Percentiles rank a stretch among this genome's conserved stretches.
phyloP scores from a whole-genome alignment of 2,797 vertebrate genomes.

The Acestrorhynchus altus region DNA sequence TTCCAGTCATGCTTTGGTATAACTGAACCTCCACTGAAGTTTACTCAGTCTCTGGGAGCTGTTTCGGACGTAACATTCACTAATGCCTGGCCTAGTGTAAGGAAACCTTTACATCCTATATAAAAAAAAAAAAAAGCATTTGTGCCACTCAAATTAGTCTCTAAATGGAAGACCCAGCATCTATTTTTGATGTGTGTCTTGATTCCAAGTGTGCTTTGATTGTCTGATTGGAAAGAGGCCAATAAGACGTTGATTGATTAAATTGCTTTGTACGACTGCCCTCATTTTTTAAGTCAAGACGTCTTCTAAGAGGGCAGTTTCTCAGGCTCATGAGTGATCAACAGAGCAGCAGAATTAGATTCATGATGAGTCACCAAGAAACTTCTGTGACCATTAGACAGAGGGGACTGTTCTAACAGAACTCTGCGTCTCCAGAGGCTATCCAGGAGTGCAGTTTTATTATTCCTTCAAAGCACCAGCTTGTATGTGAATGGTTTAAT shows the following conservation, averaged over 20 bases:
- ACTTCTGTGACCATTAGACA: conserved; percentile 24
- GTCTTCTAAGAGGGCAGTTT: conserved; percentile 21
- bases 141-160: neutral
- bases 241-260: conserved; percentile 12
- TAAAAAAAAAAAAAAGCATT: neutral
- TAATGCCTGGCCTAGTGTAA: neutral
- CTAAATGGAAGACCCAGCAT: neutral
- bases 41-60: too few relatives aligned
- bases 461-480: neutral
- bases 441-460: neutral
- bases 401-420: conserved; percentile 28
- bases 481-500: neutral
- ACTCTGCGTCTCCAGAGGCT: conserved; percentile 14
- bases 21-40: too few relatives aligned
- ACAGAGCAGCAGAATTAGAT: conserved; percentile 31
- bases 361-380: conserved; percentile 34
- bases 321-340: conserved; percentile 12
- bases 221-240: neutral
- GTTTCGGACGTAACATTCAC: too few relatives aligned
- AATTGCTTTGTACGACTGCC: conserved; percentile 3
- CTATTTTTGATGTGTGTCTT: neutral
- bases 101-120: neutral
- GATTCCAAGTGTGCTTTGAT: conserved; percentile 1
- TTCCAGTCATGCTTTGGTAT: too few relatives aligned
- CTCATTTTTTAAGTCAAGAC: neutral